Base-by-base conservation (phyloP, 2,113 vertebrate genomes). In the Ursus arctos region DNA sequence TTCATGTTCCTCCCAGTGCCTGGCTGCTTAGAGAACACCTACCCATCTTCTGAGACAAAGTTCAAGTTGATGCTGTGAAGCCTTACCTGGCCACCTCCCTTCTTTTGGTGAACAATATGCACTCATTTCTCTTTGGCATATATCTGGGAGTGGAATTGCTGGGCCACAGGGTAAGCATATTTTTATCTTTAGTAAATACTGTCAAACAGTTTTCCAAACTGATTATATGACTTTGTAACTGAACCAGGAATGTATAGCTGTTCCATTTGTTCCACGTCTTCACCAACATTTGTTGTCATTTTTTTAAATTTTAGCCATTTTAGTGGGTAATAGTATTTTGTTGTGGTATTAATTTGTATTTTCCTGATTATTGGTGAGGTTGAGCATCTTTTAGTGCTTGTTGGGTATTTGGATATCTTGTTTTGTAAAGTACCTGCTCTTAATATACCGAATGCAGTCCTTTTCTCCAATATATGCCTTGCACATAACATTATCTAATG, bases 11-110 rank as follows among this genome's bases (percentile, higher is more conserved):
- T 90, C 43, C 43, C n/a, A 79, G 24, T 85, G 84, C 71, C 51
- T 47, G 33, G 63, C 86, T 80, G 71, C 80, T 79, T 85, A 79
- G 61, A 51, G 40, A 55, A 72, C 61, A 90, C 80, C 59, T 84
- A 14, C 28, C 77, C 63, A 28, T 57, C 80, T 90, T 77, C 67
- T 63, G 79, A 91, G 81, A 81, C 28, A 63, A 43, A 80, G 71
- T 91, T 63, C 81, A 86, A 15, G 28, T 43, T 87, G 85, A 91
- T 76, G 33, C 80, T 91, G 7, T 81, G 72, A 94, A 94, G 87
- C 7, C 36, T 91, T 36, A 91, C 26, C 61, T 81, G n/a, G 43
- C n/a, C 53, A 72, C 51, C 43, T 91, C 65, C 72, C 53, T 55
- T 87, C 55, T 87, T 91, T 84, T 19, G 63, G 72, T 31, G 61